phyloP scores from a whole-genome alignment of 2,888 invertebrate genomes.

The Cyclophora albipunctata region DNA sequence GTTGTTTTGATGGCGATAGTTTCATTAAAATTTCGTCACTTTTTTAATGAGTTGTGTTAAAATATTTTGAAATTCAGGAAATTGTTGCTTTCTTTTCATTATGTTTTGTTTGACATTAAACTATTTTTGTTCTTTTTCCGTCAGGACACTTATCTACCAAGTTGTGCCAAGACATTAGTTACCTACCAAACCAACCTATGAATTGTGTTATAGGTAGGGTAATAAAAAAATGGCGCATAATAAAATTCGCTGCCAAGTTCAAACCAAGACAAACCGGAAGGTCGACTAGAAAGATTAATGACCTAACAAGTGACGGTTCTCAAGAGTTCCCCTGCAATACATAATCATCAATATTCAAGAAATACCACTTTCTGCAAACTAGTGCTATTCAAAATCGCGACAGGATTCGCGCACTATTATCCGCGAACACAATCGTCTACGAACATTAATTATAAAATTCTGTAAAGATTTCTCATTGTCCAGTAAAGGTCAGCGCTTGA shows the following conservation, averaged over 20 bases:
- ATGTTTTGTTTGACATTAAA: no score
- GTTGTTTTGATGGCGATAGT: slow-evolving; percentile 15
- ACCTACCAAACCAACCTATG: no score
- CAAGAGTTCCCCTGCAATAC: slow-evolving; percentile 35
- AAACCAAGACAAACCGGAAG: slow-evolving; percentile 39
- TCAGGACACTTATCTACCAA: no score
- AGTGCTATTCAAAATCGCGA: slow-evolving; percentile 37
- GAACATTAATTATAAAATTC: slow-evolving; percentile 71
- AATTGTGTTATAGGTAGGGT: no score
- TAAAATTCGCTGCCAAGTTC: slow-evolving; percentile 12
- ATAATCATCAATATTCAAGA: slow-evolving; percentile 68
- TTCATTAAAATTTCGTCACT: slow-evolving; percentile 15
- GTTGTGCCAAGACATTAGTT: no score
- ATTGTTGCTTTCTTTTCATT: no score
- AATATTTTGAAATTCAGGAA: background rate
- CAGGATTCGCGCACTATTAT: slow-evolving; percentile 47
- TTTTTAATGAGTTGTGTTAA: slow-evolving; percentile 7
- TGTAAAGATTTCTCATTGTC: slow-evolving; percentile 56
- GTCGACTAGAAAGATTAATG: slow-evolving; percentile 53
- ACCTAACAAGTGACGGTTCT: slow-evolving; percentile 58
- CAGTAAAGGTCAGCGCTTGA: slow-evolving; percentile 64
- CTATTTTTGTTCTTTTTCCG: no score
- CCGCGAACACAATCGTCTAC: slow-evolving; percentile 53
- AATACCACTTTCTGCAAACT: slow-evolving; percentile 60
- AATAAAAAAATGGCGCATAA: background rate